phyloP scores from a whole-genome alignment of 2,113 vertebrate species.

The Trinectes maculatus region DNA sequence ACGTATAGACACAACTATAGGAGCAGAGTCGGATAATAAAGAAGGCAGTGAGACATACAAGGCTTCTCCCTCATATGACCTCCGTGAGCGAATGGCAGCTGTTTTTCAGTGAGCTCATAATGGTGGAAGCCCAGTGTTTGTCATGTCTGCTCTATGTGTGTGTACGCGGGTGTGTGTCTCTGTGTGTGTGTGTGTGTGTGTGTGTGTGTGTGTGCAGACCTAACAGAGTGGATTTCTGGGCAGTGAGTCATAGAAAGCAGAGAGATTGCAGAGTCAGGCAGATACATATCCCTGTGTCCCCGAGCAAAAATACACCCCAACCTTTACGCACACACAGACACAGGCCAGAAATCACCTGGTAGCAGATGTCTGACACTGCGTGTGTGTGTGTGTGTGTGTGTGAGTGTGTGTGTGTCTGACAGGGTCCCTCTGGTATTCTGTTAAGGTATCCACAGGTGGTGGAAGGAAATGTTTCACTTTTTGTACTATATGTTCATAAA shows the following conservation, averaged over 20 bases:
- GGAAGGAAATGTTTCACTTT: conserved; percentile 4
- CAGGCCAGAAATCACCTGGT: conserved; percentile 3
- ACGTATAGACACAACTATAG: not conserved
- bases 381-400: not conserved
- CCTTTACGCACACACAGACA: conserved; percentile 1
- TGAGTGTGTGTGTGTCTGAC: not conserved
- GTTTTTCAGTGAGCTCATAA: conserved; percentile 73
- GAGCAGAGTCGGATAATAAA: conserved; percentile 28
- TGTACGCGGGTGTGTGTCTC: conserved; percentile 28
- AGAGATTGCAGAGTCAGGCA: conserved; percentile 72
- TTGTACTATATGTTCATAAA: not conserved
- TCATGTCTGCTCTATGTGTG: conserved; percentile 60
- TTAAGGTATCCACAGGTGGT: not conserved
- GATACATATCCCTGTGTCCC: conserved; percentile 59
- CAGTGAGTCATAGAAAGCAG: conserved; percentile 60
- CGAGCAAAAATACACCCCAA: conserved; percentile 36
- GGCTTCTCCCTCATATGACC: conserved; percentile 57
- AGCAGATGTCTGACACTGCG: conserved; percentile 9
- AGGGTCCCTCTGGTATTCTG: not conserved
- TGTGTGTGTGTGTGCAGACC: conserved; percentile 35
- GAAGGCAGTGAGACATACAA: not conserved
- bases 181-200: conserved; percentile 31
- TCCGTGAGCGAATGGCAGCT: conserved; percentile 63
- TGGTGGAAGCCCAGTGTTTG: conserved; percentile 69
- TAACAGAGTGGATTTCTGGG: conserved; percentile 58